Conservation (phyloP, 2,888 invertebrate genomes). For the Drosophila acutilabella region DNA sequence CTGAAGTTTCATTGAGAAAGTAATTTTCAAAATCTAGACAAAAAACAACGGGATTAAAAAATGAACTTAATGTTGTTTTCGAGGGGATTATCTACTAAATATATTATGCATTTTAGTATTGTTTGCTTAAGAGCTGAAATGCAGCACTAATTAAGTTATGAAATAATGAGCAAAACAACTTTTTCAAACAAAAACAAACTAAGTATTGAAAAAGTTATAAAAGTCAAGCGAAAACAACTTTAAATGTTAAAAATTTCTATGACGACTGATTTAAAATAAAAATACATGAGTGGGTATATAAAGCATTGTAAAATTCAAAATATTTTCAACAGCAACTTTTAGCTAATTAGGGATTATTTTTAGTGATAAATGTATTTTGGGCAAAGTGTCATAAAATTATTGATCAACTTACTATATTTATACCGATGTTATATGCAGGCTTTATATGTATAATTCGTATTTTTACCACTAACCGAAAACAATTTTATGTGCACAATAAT, state of each 20-base stretch:
- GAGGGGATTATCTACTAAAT: no score
- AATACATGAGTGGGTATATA: no score
- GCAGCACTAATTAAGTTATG: no score
- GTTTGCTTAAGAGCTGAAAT: no score
- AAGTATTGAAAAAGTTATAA: background rate
- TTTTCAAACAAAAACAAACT: background rate
- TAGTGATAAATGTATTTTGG: conserved; percentile 46
- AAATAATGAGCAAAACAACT: no score
- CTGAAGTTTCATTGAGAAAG: no score
- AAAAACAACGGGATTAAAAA: no score
- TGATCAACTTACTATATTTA: conserved; percentile 11
- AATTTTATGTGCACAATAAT: conserved; percentile 39
- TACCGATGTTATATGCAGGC: background rate
- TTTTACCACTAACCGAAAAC: conserved; percentile 44
- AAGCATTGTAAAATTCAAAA: background rate
- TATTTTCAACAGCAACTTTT: conserved; percentile 11
- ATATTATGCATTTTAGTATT: no score
- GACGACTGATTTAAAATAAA: background rate
- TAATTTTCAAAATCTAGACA: no score
- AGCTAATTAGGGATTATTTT: conserved; percentile 44
- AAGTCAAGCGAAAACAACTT: background rate
- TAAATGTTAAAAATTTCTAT: background rate
- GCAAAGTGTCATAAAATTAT: conserved; percentile 32
- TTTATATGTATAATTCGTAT: conserved; percentile 1
- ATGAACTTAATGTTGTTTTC: no score